These are phyloP conservation scores for Chauna torquata DNA, from an alignment of 2,113 vertebrate species.

Conservation along the genomic window DNA sequence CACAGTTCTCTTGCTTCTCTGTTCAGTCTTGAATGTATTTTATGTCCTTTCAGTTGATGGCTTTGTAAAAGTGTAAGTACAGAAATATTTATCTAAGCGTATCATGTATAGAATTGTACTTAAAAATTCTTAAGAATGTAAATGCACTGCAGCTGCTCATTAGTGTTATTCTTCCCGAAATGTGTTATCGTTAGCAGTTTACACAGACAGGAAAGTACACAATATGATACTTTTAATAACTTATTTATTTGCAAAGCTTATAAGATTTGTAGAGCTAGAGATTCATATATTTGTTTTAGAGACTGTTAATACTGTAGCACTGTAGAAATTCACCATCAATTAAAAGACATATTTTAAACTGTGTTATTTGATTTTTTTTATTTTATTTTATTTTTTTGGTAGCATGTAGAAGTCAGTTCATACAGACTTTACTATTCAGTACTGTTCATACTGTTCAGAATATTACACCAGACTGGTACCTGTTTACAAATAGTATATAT, in stretches of 20 bases:
- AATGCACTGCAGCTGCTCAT: neutral
- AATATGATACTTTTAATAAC: neutral
- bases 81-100: neutral
- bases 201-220: neutral
- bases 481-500: neutral
- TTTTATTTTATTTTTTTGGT: neutral
- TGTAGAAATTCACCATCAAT: conserved; percentile 42
- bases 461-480: neutral
- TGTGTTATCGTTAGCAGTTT: neutral
- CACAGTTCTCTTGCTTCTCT: neutral
- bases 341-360: conserved; percentile 37
- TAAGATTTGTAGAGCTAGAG: neutral
- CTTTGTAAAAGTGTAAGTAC: conserved; percentile 26
- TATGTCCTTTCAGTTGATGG: neutral
- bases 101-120: conserved; percentile 10
- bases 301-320: neutral
- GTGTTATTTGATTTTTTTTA: neutral
- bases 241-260: conserved; percentile 31
- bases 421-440: neutral
- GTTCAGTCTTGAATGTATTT: neutral
- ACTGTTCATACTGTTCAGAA: neutral
- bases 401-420: neutral
- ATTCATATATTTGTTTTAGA: neutral
- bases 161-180: conserved; percentile 34
- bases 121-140: neutral